A percentile compares a stretch with the other conserved stretches of the same genome.
Evolutionary conservation across 1,140 invertebrate genomes (phyloP).

Genomic region (Drosophila ohnishii): DNA sequence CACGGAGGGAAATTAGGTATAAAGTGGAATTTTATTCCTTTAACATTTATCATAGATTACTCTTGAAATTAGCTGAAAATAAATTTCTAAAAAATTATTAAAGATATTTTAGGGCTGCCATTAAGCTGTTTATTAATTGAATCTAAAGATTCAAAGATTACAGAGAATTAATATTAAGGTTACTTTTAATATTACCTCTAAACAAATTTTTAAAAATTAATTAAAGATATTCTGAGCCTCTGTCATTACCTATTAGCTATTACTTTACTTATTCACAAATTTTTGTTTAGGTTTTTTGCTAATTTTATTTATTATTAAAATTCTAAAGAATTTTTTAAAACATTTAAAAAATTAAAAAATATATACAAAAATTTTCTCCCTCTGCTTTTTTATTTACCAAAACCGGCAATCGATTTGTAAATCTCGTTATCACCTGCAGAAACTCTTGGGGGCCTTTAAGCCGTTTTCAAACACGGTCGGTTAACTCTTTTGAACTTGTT

Average conservation of each 20-base stretch:
- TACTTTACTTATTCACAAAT: neutral
- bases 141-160: neutral
- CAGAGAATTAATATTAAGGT: too few relatives aligned
- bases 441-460: conserved; percentile 45
- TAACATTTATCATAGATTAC: too few relatives aligned
- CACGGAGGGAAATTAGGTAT: neutral
- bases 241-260: neutral
- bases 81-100: neutral
- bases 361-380: neutral
- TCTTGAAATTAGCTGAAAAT: neutral
- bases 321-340: neutral
- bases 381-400: conserved; percentile 51
- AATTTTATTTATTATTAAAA: neutral
- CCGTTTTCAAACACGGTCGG: conserved; percentile 68
- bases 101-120: neutral
- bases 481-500: conserved; percentile 64
- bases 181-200: too few relatives aligned
- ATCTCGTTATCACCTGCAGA: conserved; percentile 73
- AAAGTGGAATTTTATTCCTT: too few relatives aligned
- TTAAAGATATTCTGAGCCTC: too few relatives aligned
- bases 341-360: too few relatives aligned
- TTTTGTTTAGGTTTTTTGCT: too few relatives aligned
- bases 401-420: conserved; percentile 78
- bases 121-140: neutral
- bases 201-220: too few relatives aligned